phyloP scores from a whole-genome alignment of 1,140 invertebrate species.

The Drosophila orena region DNA sequence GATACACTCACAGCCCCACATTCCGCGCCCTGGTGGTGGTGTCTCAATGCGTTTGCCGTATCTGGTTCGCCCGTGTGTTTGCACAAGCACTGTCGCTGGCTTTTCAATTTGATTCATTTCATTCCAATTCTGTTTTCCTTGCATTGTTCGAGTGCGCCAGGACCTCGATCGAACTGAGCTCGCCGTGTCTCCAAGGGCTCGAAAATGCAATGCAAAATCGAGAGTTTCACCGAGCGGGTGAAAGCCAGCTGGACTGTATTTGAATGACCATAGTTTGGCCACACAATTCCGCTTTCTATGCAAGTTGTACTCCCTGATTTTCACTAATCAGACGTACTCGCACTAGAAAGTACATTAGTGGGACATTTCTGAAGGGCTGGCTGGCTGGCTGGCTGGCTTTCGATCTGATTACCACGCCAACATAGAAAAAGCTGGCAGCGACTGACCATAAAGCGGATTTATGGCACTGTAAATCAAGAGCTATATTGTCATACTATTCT shows the following conservation, averaged over 20 bases:
- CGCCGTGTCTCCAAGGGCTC: neutral
- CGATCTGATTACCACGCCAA: too few relatives aligned
- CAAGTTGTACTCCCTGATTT: too few relatives aligned
- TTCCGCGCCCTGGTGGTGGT: neutral
- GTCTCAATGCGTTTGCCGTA: neutral
- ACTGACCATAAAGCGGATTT: too few relatives aligned
- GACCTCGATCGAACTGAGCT: constrained; percentile 8
- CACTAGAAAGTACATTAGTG: too few relatives aligned
- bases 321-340: too few relatives aligned
- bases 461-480: constrained; percentile 54
- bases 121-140: constrained; percentile 60
- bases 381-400: too few relatives aligned
- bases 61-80: constrained; percentile 24
- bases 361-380: too few relatives aligned
- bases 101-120: constrained; percentile 78
- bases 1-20: neutral
- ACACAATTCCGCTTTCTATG: neutral
- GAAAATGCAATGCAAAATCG: neutral
- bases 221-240: constrained; percentile 6
- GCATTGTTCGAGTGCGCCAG: constrained; percentile 42
- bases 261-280: neutral
- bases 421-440: too few relatives aligned
- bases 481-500: constrained; percentile 77
- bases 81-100: constrained; percentile 63
- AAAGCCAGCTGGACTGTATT: neutral